Base-by-base conservation (phyloP, 2,113 vertebrate species). In the Edolisoma coerulescens region DNA sequence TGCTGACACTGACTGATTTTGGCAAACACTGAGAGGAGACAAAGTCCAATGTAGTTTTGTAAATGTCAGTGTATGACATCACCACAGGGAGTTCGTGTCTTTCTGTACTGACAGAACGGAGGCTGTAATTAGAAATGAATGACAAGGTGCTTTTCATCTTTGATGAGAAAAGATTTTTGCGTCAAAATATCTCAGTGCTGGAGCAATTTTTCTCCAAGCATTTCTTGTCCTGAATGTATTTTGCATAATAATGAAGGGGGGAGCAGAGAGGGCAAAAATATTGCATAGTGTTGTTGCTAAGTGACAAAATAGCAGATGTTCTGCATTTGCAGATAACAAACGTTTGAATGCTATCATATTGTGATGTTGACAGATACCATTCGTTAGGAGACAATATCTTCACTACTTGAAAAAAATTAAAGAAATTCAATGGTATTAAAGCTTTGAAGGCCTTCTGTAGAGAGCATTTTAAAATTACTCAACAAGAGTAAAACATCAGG, bases 111-210 rank as follows among this genome's bases (percentile, higher is more conserved):
- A 92, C 84, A 97, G 94, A 95, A 92, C 26, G 1, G 49, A 95
- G 64, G 45, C 61, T 91, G 93, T 95, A 97, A 97, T 97, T 97
- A 97, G 94, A 95, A 97, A 88, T 96, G 84, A 97, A 85, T 97
- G 96, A 98, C 96, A 97, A 90, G 92, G 80, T 97, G 81, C 91
- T 97, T 97, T 97, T 97, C 84, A 84, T 97, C 96, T 97, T 94
- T 94, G 94, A 97, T 6, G 53, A 97, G 63, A 57, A 96, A 97
- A 96, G 75, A 96, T 94, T 95, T 96, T 95, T 76, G 49, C 97
- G 97, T 97, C 97, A 98, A 97, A 98, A 97, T 97, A 96, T 87
- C 97, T 97, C 87, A 87, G 49, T 12, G 24, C 57, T 97, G 78
- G 83, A 98, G 90, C 80, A 91, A 69, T 97, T 97, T 97, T 97